Evolutionary conservation across 2,797 vertebrate genomes (phyloP).

Genomic region (Gymnothorax reevesii): DNA sequence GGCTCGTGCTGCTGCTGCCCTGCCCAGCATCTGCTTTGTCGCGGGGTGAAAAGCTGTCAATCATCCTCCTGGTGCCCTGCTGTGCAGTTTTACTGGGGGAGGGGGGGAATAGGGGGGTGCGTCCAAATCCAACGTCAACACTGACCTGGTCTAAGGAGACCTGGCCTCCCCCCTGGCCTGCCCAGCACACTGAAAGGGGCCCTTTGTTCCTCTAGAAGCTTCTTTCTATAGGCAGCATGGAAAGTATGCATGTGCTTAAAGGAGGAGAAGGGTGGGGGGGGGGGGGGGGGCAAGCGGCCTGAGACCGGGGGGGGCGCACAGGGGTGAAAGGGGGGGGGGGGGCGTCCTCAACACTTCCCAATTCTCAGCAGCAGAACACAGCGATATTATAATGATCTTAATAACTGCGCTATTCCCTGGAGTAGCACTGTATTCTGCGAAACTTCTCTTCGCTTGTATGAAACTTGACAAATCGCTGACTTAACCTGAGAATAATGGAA

Average conservation of each 20-base stretch:
- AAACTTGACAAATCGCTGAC: background rate
- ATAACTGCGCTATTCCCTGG: background rate
- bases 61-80: background rate
- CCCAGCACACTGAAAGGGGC: slow-evolving; percentile 70
- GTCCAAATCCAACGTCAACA: background rate
- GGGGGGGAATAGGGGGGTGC: background rate
- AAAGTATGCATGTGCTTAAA: slow-evolving; percentile 71
- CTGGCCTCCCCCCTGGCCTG: background rate
- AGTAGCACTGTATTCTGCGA: background rate
- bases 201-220: slow-evolving; percentile 78
- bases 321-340: background rate
- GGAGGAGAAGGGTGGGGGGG: slow-evolving; percentile 57
- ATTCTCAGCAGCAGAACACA: background rate
- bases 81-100: background rate
- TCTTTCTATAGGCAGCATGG: slow-evolving; percentile 69
- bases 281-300: background rate
- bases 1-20: background rate
- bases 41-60: background rate
- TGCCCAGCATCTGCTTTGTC: background rate
- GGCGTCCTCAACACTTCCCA: background rate
- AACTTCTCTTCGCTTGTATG: background rate
- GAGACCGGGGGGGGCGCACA: background rate
- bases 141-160: background rate
- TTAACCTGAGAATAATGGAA: background rate
- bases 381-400: background rate